Evolutionary conservation across 2,113 vertebrate species (phyloP).

Genomic region (Xyrauchen texanus): DNA sequence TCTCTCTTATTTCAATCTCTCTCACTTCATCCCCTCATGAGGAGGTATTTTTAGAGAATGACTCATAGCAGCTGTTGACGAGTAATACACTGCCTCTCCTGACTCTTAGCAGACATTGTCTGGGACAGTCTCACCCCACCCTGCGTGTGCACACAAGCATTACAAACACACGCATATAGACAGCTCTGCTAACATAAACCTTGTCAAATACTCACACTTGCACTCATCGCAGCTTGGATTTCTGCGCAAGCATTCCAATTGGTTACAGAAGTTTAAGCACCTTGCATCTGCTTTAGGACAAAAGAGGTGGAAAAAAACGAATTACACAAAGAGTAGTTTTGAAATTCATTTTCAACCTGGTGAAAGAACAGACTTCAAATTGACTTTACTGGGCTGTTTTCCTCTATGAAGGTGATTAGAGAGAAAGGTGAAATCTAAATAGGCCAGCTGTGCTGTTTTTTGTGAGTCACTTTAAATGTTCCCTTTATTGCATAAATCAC

Average conservation of each 20-base stretch:
- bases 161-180: background rate
- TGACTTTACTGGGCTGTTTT: background rate
- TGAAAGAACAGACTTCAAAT: background rate
- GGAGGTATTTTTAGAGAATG: conserved; percentile 59
- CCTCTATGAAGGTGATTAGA: background rate
- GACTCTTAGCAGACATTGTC: conserved; percentile 46
- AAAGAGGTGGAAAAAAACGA: conserved; percentile 5
- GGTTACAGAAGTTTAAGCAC: background rate
- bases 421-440: background rate
- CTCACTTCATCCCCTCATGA: conserved; percentile 1
- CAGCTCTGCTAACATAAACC: conserved; percentile 10
- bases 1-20: conserved; percentile 13
- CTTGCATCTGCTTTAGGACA: background rate
- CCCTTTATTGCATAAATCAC: background rate
- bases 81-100: conserved; percentile 30
- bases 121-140: conserved; percentile 18
- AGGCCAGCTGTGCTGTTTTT: background rate
- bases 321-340: background rate
- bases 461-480: background rate
- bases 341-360: background rate
- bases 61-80: conserved; percentile 60
- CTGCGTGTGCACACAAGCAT: background rate
- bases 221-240: background rate
- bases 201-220: background rate
- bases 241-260: background rate